Conservation (phyloP, 2,113 vertebrate species). For the Ciconia stormi region DNA sequence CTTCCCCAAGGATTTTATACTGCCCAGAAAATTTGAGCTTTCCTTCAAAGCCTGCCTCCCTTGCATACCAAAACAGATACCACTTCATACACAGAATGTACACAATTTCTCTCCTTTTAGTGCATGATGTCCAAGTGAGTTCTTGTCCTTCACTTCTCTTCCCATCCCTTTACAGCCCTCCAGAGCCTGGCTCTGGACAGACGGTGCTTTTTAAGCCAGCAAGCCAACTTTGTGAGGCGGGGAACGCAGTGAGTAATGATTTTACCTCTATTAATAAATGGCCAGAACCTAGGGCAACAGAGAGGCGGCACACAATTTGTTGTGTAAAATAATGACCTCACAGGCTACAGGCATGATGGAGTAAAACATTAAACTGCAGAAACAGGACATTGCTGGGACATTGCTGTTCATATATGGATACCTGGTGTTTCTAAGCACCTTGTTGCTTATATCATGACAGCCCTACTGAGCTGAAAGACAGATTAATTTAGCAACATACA, state of each 20-base stretch:
- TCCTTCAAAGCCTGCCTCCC: neutral
- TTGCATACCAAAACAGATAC: neutral
- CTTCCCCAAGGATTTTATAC: neutral
- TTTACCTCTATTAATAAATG: neutral
- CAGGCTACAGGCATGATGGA: neutral
- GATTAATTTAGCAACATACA: neutral
- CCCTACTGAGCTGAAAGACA: neutral
- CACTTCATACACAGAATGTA: neutral
- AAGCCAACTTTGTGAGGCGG: neutral
- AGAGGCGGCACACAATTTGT: rapidly evolving
- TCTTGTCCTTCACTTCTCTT: neutral
- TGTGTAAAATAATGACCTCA: neutral
- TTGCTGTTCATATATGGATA: neutral
- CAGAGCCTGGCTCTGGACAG: neutral
- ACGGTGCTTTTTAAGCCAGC: neutral
- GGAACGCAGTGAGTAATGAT: neutral
- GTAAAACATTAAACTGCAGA: neutral
- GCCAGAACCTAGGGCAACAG: neutral
- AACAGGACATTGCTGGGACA: rapidly evolving
- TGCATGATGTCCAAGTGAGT: neutral
- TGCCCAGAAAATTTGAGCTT: neutral
- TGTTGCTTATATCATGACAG: neutral
- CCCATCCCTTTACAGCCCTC: neutral
- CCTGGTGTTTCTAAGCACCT: neutral
- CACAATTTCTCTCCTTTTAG: neutral